phyloP scores from a whole-genome alignment of 2,113 vertebrate species.

The Smithornis capensis region DNA sequence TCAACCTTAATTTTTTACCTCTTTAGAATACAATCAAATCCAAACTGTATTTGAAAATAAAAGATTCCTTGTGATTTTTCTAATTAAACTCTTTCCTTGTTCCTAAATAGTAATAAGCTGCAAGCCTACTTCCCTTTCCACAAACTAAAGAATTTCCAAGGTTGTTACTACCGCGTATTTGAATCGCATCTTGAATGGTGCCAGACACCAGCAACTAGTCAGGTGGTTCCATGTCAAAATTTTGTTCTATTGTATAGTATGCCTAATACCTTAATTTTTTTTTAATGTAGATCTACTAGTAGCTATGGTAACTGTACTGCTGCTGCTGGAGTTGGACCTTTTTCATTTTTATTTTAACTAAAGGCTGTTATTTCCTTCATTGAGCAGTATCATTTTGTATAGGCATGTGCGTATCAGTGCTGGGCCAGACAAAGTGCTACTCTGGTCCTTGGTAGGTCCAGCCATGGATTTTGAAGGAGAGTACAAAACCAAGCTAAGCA shows the following conservation, averaged over 20 bases:
- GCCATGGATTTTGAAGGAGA: not conserved
- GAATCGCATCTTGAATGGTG: not conserved
- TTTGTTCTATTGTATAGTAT: not conserved
- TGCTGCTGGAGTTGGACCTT: not conserved
- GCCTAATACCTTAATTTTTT: not conserved
- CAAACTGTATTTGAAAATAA: not conserved
- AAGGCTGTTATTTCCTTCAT: not conserved
- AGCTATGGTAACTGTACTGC: not conserved
- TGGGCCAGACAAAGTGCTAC: not conserved
- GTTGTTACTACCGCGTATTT: not conserved
- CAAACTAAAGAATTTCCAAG: not conserved
- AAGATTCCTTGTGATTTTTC: not conserved
- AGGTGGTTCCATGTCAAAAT: not conserved
- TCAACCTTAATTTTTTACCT: not conserved
- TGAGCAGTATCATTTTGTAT: not conserved
- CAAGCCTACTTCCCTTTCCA: not conserved
- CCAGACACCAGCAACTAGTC: not conserved
- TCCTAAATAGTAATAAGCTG: not conserved
- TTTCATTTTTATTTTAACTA: not conserved
- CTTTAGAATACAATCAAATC: not conserved
- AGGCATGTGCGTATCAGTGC: rapidly evolving
- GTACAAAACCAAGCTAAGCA: not conserved
- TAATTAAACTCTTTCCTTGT: not conserved
- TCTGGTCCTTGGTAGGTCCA: not conserved
- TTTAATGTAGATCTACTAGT: not conserved